Percentiles rank a stretch among this genome's conserved stretches.
Conservation (phyloP, 2,113 vertebrate genomes). For the Epinephelus cyanopodus region DNA sequence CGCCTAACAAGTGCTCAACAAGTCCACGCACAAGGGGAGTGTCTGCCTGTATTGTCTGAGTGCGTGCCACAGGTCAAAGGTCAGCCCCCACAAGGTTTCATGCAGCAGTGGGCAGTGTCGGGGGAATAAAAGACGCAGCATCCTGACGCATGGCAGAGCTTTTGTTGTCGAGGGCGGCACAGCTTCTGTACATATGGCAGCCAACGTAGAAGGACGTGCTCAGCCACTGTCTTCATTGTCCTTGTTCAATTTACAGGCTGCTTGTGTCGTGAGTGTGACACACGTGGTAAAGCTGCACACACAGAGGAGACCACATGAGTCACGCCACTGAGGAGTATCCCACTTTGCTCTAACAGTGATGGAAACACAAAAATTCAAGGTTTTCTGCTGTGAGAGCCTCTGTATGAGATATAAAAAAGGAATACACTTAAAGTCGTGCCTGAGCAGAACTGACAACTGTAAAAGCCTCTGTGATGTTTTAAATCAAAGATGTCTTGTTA, state of each 20-base stretch:
- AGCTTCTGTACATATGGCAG: slow-evolving; percentile 75
- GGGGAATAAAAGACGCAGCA: slow-evolving; percentile 76
- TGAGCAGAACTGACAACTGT: slow-evolving; percentile 4
- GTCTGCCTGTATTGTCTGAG: slow-evolving; percentile 65
- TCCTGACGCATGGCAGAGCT: slow-evolving; percentile 73
- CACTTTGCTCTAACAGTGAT: neutral
- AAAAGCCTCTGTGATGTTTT: slow-evolving; percentile 19
- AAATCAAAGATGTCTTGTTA: neutral
- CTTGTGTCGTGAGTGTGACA: slow-evolving; percentile 38
- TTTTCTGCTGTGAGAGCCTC: slow-evolving; percentile 13
- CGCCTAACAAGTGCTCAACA: slow-evolving; percentile 36
- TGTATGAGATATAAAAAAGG: neutral
- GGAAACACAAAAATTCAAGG: neutral
- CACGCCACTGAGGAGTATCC: neutral
- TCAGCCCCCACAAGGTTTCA: slow-evolving; percentile 54
- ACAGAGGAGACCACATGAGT: slow-evolving; percentile 7
- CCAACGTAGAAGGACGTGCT: slow-evolving; percentile 16
- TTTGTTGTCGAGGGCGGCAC: slow-evolving; percentile 64
- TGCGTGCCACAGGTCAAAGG: slow-evolving; percentile 66
- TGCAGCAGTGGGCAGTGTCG: slow-evolving; percentile 45
- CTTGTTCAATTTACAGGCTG: slow-evolving; percentile 47
- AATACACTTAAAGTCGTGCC: neutral
- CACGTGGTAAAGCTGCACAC: slow-evolving; percentile 5
- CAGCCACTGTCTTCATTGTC: slow-evolving; percentile 65
- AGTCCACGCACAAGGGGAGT: slow-evolving; percentile 24